phyloP scores from a whole-genome alignment of 2,888 invertebrate genomes.

The Euzetes globulus region DNA sequence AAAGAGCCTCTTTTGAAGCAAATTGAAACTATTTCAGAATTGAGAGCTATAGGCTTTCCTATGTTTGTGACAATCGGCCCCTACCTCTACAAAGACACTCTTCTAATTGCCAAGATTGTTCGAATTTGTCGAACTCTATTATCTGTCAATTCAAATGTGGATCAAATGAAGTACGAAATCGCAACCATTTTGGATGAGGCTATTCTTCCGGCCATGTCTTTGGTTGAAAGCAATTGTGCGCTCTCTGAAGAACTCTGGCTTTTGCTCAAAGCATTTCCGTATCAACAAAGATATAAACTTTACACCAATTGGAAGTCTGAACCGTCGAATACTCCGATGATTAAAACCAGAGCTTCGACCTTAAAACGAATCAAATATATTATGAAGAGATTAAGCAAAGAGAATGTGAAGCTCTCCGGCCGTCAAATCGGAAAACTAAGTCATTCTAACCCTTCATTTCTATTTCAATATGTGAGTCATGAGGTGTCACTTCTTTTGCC shows the following conservation, averaged over 20 bases:
- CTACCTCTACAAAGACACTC: conserved; percentile 74
- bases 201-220: conserved; percentile 79
- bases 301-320: conserved; percentile 97
- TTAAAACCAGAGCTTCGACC: conserved; percentile 74
- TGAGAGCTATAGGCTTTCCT: conserved; percentile 69
- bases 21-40: conserved; percentile 62
- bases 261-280: conserved; percentile 74
- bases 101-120: conserved; percentile 77
- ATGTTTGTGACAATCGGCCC: conserved; percentile 80
- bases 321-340: conserved; percentile 70
- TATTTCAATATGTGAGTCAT: conserved; percentile 83
- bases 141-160: conserved; percentile 48
- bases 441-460: conserved; percentile 86
- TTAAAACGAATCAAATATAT: conserved; percentile 87
- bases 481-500: neutral
- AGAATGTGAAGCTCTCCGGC: conserved; percentile 94
- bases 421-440: conserved; percentile 92
- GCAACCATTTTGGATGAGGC: conserved; percentile 77
- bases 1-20: conserved; percentile 46
- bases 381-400: conserved; percentile 89
- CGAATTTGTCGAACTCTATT: conserved; percentile 52
- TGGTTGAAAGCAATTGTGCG: conserved; percentile 89
- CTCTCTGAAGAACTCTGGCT: conserved; percentile 94
- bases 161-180: conserved; percentile 69
- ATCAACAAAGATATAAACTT: conserved; percentile 60